Evolutionary conservation across 1,140 invertebrate genomes (phyloP).

Genomic region (Patella vulgata): DNA sequence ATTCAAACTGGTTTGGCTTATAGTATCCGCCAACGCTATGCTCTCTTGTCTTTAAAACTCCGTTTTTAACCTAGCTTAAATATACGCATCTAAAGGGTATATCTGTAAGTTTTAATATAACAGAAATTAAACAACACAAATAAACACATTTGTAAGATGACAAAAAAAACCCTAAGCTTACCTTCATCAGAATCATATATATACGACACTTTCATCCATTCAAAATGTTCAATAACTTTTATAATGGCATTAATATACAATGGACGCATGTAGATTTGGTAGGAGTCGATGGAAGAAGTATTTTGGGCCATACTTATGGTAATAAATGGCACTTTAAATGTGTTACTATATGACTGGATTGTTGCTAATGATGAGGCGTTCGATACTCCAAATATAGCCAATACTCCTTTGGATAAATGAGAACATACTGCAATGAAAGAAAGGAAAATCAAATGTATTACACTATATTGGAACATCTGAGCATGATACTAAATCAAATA

Average conservation of each 20-base stretch:
- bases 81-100: too few relatives aligned
- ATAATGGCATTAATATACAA: constrained; percentile 93
- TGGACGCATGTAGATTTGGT: constrained; percentile 76
- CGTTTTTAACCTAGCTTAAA: too few relatives aligned
- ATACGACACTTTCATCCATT: constrained; percentile 93
- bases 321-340: constrained; percentile 90
- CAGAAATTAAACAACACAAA: too few relatives aligned
- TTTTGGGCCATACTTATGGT: constrained; percentile 66
- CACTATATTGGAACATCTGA: too few relatives aligned
- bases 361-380: constrained; percentile 93
- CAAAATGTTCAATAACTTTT: constrained; percentile 90
- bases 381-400: constrained; percentile 89
- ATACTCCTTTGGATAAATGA: constrained; percentile 89
- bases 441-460: too few relatives aligned
- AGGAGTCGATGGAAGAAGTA: constrained; percentile 35
- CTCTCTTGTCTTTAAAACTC: too few relatives aligned
- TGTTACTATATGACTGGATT: constrained; percentile 93
- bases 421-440: constrained; percentile 82
- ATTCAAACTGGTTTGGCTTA: too few relatives aligned
- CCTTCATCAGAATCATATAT: constrained; percentile 95
- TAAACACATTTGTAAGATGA: constrained; percentile 3
- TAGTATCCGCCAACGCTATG: too few relatives aligned
- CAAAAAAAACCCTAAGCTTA: too few relatives aligned
- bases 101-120: too few relatives aligned
- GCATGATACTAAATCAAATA: too few relatives aligned